Evolutionary conservation across 2,113 vertebrate species (phyloP).

Genomic region (Neomonachus schauinslandi): DNA sequence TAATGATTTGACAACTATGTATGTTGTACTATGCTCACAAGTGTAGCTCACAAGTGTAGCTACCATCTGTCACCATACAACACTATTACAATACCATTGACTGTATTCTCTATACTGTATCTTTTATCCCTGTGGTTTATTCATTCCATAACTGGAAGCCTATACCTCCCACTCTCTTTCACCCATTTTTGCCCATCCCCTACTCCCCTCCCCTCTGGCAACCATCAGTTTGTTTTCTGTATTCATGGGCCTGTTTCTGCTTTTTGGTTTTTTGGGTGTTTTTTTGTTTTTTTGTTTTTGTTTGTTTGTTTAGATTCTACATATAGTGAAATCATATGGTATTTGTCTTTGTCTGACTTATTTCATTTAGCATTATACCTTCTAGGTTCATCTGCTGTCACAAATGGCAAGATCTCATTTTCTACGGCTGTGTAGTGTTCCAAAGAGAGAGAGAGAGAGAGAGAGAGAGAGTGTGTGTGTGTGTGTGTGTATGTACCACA

Average conservation of each 20-base stretch:
- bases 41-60: neutral
- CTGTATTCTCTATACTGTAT: neutral
- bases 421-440: neutral
- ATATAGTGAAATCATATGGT: neutral
- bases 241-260: neutral
- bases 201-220: neutral
- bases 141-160: neutral
- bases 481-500: neutral
- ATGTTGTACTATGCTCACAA: neutral
- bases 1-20: neutral
- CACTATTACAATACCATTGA: neutral
- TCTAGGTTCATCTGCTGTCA: neutral
- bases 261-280: neutral
- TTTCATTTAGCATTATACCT: neutral
- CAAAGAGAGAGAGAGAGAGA: too few species aligned
- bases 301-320: neutral
- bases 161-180: neutral
- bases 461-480: neutral
- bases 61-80: neutral
- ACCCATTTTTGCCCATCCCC: neutral
- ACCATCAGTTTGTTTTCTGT: neutral
- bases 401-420: neutral
- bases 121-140: neutral
- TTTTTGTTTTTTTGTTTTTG: too few species aligned
- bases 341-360: neutral